Percentiles rank a stretch among this genome's conserved stretches.
Conservation (phyloP, 2,888 invertebrate genomes). For the Pachliopta kotzebuea region DNA sequence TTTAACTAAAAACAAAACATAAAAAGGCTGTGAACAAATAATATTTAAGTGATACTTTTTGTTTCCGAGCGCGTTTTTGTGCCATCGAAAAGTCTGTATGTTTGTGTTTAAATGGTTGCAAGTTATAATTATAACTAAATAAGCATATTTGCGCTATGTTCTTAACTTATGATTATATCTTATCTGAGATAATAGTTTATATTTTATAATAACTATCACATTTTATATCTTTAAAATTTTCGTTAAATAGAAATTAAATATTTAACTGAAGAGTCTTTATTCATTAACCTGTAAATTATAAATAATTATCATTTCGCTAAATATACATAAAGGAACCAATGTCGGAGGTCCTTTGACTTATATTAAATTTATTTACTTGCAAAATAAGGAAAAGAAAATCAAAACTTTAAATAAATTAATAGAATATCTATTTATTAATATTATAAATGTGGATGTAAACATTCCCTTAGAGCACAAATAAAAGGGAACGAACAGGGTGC, state of each 20-base stretch:
- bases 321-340: not conserved
- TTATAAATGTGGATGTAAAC: no score
- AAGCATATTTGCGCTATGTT: conserved; percentile 24
- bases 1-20: conserved; percentile 35
- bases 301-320: not conserved
- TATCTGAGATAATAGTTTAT: conserved; percentile 35
- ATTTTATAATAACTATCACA: conserved; percentile 48
- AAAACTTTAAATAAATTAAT: no score
- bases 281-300: not conserved
- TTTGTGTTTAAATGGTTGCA: conserved; percentile 31
- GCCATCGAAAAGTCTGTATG: conserved; percentile 32
- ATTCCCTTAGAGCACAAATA: no score
- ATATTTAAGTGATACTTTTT: conserved; percentile 34
- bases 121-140: conserved; percentile 9
- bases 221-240: conserved; percentile 35
- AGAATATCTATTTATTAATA: no score
- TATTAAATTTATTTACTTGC: no score
- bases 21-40: conserved; percentile 64
- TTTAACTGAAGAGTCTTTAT: conserved; percentile 7
- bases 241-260: conserved; percentile 36
- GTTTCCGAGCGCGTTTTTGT: conserved; percentile 28
- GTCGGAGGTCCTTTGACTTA: not conserved
- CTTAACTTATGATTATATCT: conserved; percentile 22
- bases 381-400: no score
- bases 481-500: no score